phyloP scores from a whole-genome alignment of 2,888 invertebrate species.

The Aspidiotus rigidus region DNA sequence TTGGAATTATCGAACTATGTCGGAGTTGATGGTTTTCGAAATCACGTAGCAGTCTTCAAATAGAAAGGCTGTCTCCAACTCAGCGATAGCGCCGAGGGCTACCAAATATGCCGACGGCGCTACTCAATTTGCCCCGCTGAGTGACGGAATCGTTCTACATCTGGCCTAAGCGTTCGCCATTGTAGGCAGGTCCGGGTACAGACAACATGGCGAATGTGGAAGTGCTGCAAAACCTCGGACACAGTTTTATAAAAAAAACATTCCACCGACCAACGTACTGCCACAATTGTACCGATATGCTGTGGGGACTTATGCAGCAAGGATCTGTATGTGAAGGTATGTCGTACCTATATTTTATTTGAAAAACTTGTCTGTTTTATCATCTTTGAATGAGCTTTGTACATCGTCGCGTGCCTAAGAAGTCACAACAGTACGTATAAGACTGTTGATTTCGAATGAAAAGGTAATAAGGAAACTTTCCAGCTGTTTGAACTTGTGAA shows the following conservation, averaged over 20 bases:
- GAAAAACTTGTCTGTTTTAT: no score
- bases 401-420: no score
- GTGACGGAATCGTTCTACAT: not conserved
- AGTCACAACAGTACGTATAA: no score
- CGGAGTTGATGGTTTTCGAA: constrained; percentile 26
- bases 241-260: constrained; percentile 99
- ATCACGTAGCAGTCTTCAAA: constrained; percentile 25
- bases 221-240: constrained; percentile 58
- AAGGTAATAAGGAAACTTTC: no score
- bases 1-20: constrained; percentile 1
- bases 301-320: constrained; percentile 99
- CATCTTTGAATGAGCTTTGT: no score
- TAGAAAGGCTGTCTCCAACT: not conserved
- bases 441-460: no score
- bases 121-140: constrained; percentile 15
- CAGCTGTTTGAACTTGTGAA: no score
- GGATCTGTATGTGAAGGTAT: constrained; percentile 99
- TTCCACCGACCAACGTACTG: constrained; percentile 99
- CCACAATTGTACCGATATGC: constrained; percentile 99
- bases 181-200: constrained; percentile 38
- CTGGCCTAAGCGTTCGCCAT: no score
- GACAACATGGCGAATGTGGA: constrained; percentile 48
- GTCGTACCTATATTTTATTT: no score
- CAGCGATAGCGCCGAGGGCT: constrained; percentile 12
- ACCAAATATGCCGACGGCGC: constrained; percentile 20